Evolutionary conservation across 2,888 invertebrate species (phyloP).

Genomic region (Ichneumon xanthorius): DNA sequence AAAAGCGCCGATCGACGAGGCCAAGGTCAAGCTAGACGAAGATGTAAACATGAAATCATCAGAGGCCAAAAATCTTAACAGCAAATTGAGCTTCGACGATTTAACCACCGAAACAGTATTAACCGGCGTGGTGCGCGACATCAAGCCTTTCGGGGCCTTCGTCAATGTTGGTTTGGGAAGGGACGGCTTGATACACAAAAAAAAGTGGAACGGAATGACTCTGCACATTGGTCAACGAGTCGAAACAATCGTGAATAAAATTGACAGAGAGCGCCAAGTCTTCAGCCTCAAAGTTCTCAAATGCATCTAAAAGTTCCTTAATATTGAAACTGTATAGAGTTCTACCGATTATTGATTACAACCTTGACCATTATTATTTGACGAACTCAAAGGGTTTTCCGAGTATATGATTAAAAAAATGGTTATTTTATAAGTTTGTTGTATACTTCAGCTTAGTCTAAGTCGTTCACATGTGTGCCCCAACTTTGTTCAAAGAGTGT

Average conservation of each 20-base stretch:
- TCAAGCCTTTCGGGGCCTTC: conserved; percentile 96
- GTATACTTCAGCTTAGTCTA: too few relatives aligned
- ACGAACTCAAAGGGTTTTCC: too few relatives aligned
- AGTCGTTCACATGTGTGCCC: too few relatives aligned
- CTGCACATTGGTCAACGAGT: conserved; percentile 90
- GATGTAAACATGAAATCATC: too few relatives aligned
- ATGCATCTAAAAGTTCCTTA: conserved; percentile 45
- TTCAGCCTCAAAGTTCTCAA: conserved; percentile 85
- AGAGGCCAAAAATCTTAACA: too few relatives aligned
- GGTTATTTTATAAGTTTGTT: too few relatives aligned
- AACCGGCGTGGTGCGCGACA: conserved; percentile 93
- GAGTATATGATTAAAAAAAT: too few relatives aligned
- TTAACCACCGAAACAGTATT: conserved; percentile 88
- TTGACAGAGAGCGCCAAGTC: conserved; percentile 87
- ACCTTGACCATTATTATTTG: background rate
- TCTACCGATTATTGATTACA: background rate
- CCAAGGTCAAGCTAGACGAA: conserved; percentile 88
- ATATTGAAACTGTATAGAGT: background rate
- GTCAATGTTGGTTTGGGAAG: conserved; percentile 93
- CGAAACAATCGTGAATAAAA: conserved; percentile 87
- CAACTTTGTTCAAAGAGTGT: too few relatives aligned
- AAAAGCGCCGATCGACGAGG: conserved; percentile 93
- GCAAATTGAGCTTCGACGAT: conserved; percentile 87
- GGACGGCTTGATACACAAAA: conserved; percentile 90
- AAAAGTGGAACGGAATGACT: conserved; percentile 86